phyloP scores from a whole-genome alignment of 2,113 vertebrate species.

The Ursus arctos region DNA sequence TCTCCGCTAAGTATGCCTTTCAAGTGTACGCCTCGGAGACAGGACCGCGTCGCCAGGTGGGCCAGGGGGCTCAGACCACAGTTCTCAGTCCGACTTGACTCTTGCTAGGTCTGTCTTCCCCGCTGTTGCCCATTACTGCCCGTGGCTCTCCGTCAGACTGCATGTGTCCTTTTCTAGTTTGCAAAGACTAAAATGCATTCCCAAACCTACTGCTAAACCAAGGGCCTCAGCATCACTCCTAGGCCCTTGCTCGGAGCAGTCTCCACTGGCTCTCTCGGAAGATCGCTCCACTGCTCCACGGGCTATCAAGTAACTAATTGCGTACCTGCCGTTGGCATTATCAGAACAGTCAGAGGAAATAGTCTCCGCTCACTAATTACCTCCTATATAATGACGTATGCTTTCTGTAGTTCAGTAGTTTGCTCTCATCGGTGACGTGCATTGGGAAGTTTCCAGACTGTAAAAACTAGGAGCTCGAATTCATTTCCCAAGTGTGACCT shows the following conservation, averaged over 20 bases:
- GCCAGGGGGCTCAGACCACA: constrained; percentile 82
- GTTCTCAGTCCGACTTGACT: constrained; percentile 77
- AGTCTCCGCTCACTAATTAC: constrained; percentile 89
- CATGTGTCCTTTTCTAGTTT: constrained; percentile 82
- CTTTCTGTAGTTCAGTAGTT: constrained; percentile 89
- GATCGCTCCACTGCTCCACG: constrained; percentile 81
- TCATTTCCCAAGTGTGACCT: constrained; percentile 82
- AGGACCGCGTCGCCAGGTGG: constrained; percentile 69
- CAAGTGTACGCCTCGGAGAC: constrained; percentile 66
- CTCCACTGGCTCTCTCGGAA: constrained; percentile 84
- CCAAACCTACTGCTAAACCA: constrained; percentile 67
- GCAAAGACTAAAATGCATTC: constrained; percentile 77
- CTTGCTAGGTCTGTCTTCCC: constrained; percentile 82
- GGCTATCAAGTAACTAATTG: constrained; percentile 76
- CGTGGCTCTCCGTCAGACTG: constrained; percentile 78
- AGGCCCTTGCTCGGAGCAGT: constrained; percentile 82
- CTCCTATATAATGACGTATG: constrained; percentile 88
- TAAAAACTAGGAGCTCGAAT: constrained; percentile 73
- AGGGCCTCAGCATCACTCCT: constrained; percentile 83
- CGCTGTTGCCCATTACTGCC: constrained; percentile 84
- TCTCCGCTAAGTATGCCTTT: constrained; percentile 69
- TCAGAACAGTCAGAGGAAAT: constrained; percentile 85
- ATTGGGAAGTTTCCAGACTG: constrained; percentile 85
- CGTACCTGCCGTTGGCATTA: constrained; percentile 83
- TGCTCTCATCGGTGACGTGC: constrained; percentile 87